Evolutionary conservation across 2,797 vertebrate genomes (phyloP).

Genomic region (Ibycter americanus): DNA sequence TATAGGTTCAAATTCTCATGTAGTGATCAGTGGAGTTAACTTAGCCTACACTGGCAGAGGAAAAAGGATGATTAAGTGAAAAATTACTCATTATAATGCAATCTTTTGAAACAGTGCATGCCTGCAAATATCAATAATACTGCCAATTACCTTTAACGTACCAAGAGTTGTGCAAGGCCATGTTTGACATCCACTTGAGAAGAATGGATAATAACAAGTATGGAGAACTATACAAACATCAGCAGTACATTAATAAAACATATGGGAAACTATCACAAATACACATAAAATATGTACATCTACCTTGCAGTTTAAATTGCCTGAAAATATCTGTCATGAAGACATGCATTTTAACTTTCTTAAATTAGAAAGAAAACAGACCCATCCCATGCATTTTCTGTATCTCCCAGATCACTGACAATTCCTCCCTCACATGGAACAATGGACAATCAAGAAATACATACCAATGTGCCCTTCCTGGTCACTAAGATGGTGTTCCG

Average conservation of each 20-base stretch:
- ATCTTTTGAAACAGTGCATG: background rate
- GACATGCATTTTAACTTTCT: background rate
- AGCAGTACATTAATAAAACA: background rate
- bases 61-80: background rate
- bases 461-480: background rate
- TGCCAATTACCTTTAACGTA: background rate
- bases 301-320: slow-evolving; percentile 10
- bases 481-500: background rate
- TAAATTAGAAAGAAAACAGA: background rate
- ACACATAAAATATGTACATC: background rate
- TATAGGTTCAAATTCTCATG: background rate
- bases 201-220: background rate
- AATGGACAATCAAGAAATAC: background rate
- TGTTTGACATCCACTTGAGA: background rate
- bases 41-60: background rate
- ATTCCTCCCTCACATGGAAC: background rate
- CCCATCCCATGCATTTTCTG: background rate
- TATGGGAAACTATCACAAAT: background rate
- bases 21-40: background rate
- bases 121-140: background rate
- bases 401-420: background rate
- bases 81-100: background rate
- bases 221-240: background rate
- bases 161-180: background rate
- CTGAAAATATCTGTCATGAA: slow-evolving; percentile 18